Conservation (phyloP, 2,888 invertebrate genomes). For the Maniola hyperantus region DNA sequence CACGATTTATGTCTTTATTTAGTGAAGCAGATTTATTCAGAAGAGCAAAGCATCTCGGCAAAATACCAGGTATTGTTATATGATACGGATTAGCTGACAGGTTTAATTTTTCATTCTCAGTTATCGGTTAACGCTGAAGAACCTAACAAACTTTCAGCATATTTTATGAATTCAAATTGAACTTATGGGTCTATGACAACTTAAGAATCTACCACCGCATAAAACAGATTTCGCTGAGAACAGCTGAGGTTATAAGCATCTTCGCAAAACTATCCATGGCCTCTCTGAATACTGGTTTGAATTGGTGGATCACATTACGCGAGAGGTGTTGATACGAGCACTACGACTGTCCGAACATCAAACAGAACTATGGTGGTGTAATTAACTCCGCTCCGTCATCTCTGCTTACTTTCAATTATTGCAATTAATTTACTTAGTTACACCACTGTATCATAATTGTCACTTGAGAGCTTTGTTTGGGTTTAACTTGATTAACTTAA, state of each 20-base stretch:
- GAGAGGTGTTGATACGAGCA: slow-evolving; percentile 66
- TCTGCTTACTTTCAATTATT: slow-evolving; percentile 48
- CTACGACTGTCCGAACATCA: slow-evolving; percentile 61
- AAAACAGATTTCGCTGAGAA: too few species aligned
- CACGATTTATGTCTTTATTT: too few species aligned
- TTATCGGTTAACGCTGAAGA: too few species aligned
- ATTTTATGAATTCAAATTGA: too few species aligned
- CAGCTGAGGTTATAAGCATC: not conserved
- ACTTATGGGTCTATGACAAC: too few species aligned
- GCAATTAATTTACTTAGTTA: slow-evolving; percentile 37
- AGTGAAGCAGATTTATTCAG: too few species aligned
- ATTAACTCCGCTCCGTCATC: slow-evolving; percentile 59
- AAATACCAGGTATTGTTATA: too few species aligned
- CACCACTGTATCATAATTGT: slow-evolving; percentile 30
- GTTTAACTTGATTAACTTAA: not conserved
- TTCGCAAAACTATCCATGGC: not conserved
- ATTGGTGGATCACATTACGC: slow-evolving; percentile 68
- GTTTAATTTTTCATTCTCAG: too few species aligned
- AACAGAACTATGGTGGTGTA: slow-evolving; percentile 63
- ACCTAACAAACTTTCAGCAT: too few species aligned
- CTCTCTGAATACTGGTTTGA: slow-evolving; percentile 49
- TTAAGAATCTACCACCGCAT: too few species aligned
- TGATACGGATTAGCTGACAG: too few species aligned
- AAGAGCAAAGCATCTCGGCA: too few species aligned
- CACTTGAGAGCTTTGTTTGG: slow-evolving; percentile 20